These are phyloP conservation scores for Drosophila takahashii DNA, from an alignment of 1,140 invertebrate species.

Conservation along the genomic window DNA sequence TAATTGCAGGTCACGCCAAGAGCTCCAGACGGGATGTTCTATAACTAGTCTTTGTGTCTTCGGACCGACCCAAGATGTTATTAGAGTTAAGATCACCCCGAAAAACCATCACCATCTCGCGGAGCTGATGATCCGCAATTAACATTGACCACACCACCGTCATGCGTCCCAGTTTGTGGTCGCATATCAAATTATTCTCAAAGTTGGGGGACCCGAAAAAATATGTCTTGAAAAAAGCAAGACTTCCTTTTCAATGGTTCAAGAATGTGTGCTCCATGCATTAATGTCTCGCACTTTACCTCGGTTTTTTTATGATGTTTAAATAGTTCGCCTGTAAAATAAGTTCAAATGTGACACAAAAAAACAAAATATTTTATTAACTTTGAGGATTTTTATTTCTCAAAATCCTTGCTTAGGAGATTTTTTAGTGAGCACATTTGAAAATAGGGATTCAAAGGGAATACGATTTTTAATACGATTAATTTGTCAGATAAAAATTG, in stretches of 20 bases:
- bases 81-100: slow-evolving; percentile 21
- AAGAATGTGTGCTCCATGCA: neutral
- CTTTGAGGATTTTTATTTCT: no score
- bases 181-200: slow-evolving; percentile 13
- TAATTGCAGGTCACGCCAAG: slow-evolving; percentile 61
- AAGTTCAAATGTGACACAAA: no score
- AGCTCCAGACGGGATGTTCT: slow-evolving; percentile 33
- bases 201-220: neutral
- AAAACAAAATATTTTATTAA: no score
- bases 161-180: slow-evolving; percentile 32
- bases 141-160: slow-evolving; percentile 12
- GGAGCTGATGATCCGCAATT: slow-evolving; percentile 40
- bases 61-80: slow-evolving; percentile 47
- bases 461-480: no score
- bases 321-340: no score
- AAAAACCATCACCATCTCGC: neutral
- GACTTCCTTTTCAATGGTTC: neutral
- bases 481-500: no score
- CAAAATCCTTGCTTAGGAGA: no score
- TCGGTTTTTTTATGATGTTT: neutral
- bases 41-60: slow-evolving; percentile 19
- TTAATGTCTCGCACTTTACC: neutral
- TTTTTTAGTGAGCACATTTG: no score
- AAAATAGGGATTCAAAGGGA: no score
- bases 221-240: slow-evolving; percentile 1